Conservation (phyloP, 2,888 invertebrate genomes). For the Polyommatus icarus region DNA sequence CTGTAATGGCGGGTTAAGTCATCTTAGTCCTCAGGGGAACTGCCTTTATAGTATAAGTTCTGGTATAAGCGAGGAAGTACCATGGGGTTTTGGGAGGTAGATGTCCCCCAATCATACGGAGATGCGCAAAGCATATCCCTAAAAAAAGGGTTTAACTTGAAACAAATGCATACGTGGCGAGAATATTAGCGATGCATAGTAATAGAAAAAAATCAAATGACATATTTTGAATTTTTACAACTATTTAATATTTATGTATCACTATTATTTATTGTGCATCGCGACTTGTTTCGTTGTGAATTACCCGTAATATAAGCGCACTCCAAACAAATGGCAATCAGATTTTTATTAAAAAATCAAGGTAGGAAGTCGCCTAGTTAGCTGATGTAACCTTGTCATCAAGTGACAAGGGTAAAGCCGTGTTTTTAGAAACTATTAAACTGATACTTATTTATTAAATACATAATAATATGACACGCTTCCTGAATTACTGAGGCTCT, state of each 20-base stretch:
- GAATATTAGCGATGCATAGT: too few relatives aligned
- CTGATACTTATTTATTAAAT: too few relatives aligned
- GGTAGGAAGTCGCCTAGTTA: not conserved
- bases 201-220: too few relatives aligned
- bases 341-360: not conserved
- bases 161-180: too few relatives aligned
- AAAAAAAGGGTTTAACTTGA: too few relatives aligned
- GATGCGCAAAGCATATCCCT: too few relatives aligned
- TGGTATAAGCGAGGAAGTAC: not conserved
- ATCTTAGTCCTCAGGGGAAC: not conserved
- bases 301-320: not conserved
- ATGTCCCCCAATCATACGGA: too few relatives aligned
- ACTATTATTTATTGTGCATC: too few relatives aligned
- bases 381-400: not conserved
- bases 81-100: not conserved
- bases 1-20: not conserved
- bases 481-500: too few relatives aligned
- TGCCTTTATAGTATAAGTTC: not conserved
- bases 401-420: not conserved
- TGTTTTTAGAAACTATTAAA: not conserved
- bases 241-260: too few relatives aligned
- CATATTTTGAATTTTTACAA: too few relatives aligned
- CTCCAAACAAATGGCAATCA: not conserved
- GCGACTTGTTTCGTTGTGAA: not conserved
- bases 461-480: too few relatives aligned